These are phyloP conservation scores for Agrochola macilenta DNA, from an alignment of 2,888 invertebrate species.

Conservation along the genomic window DNA sequence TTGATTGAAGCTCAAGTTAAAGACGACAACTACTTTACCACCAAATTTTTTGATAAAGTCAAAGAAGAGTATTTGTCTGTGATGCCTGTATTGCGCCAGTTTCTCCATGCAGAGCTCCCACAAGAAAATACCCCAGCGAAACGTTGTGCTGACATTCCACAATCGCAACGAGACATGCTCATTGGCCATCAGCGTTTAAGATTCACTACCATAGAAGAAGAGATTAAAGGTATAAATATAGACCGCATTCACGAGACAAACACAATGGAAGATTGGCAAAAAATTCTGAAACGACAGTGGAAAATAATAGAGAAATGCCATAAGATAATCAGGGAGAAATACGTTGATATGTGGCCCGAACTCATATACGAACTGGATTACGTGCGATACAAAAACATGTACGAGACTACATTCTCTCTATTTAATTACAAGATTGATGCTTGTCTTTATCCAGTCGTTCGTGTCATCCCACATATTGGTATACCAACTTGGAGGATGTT, in stretches of 20 bases:
- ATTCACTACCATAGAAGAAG: conserved; percentile 8
- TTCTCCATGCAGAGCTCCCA: background rate
- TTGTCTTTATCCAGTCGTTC: background rate
- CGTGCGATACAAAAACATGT: conserved; percentile 47
- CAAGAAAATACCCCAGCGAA: background rate
- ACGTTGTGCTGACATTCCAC: background rate
- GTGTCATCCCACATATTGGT: conserved; percentile 37
- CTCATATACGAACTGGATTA: conserved; percentile 35
- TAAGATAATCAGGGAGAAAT: conserved; percentile 8
- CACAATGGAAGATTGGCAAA: conserved; percentile 30
- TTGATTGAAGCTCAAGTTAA: conserved; percentile 13
- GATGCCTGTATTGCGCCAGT: background rate
- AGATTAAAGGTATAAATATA: conserved; percentile 18
- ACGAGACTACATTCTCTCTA: conserved; percentile 42
- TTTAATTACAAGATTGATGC: conserved; percentile 39
- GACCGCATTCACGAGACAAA: background rate
- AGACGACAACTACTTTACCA: conserved; percentile 30
- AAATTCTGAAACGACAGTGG: conserved; percentile 19
- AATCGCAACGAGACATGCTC: background rate
- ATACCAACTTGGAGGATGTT: conserved; percentile 46
- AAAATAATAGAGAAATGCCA: conserved; percentile 23
- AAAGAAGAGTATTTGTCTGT: conserved; percentile 19
- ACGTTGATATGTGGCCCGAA: conserved; percentile 16
- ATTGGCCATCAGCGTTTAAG: conserved; percentile 11
- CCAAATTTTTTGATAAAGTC: conserved; percentile 8